Conservation (phyloP, 2,888 invertebrate species). For the Acanthopleura granulata region DNA sequence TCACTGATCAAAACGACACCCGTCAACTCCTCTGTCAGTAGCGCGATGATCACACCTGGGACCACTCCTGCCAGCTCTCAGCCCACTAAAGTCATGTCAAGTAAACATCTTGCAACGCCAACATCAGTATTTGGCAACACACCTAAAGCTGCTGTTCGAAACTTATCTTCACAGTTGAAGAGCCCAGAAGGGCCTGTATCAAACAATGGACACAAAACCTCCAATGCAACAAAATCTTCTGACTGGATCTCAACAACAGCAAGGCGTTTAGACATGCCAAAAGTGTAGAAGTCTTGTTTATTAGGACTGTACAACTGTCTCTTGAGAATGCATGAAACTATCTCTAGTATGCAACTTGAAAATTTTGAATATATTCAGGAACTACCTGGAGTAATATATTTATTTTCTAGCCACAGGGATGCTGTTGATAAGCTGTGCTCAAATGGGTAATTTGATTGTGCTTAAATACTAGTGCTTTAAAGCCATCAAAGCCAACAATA, state of each 20-base stretch:
- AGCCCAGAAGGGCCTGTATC: background rate
- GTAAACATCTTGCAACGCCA: background rate
- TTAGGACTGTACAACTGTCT: too few species aligned
- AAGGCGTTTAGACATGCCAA: background rate
- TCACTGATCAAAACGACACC: slow-evolving; percentile 11
- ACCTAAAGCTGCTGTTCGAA: slow-evolving; percentile 4
- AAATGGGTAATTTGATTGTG: too few species aligned
- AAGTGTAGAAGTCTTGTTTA: background rate
- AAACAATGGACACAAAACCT: background rate
- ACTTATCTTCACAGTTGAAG: background rate
- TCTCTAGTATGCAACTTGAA: too few species aligned
- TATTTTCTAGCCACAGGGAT: too few species aligned
- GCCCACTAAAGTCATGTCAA: slow-evolving; percentile 20
- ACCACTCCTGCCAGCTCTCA: slow-evolving; percentile 22
- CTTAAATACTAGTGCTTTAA: too few species aligned
- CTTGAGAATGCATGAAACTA: too few species aligned
- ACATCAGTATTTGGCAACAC: background rate
- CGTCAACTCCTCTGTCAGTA: slow-evolving; percentile 9
- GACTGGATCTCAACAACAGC: background rate
- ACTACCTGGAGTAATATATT: too few species aligned
- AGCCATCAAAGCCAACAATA: too few species aligned
- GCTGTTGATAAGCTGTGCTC: too few species aligned
- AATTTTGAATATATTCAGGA: too few species aligned
- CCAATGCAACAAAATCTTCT: background rate
- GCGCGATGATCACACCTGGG: slow-evolving; percentile 29